Evolutionary conservation across 2,888 invertebrate species (phyloP).

Genomic region (Drosophila flavopinicola): DNA sequence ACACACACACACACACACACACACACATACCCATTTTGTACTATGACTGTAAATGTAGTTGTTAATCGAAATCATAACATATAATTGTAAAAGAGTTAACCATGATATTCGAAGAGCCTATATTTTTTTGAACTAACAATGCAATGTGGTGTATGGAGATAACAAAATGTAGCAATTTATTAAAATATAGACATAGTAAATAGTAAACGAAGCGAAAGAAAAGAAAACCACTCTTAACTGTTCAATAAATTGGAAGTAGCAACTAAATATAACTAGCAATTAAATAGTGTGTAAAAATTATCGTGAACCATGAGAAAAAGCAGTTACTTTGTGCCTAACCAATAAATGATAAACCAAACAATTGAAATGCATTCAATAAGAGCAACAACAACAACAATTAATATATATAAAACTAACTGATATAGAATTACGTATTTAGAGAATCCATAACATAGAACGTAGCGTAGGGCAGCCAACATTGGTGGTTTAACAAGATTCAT

Average conservation of each 20-base stretch:
- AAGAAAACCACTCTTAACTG: constrained; percentile 46
- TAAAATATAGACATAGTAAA: constrained; percentile 41
- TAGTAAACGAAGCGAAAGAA: constrained; percentile 22
- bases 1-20: constrained; percentile 15
- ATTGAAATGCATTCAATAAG: constrained; percentile 52
- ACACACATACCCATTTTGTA: constrained; percentile 25
- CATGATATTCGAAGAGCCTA: constrained; percentile 51
- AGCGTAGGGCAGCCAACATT: constrained; percentile 49
- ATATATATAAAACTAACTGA: constrained; percentile 51
- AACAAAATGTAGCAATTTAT: constrained; percentile 55
- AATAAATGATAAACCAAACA: constrained; percentile 61
- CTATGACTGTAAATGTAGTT: constrained; percentile 45
- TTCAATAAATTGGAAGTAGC: constrained; percentile 61
- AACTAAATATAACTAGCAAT: constrained; percentile 68
- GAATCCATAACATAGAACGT: constrained; percentile 51
- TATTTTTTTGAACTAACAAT: constrained; percentile 57
- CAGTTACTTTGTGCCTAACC: constrained; percentile 84
- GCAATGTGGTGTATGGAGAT: constrained; percentile 36
- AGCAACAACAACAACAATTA: constrained; percentile 63
- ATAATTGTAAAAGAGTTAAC: constrained; percentile 58
- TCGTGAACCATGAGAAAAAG: constrained; percentile 49
- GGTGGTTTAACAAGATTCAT: constrained; percentile 7
- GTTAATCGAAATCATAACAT: constrained; percentile 42
- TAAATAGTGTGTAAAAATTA: constrained; percentile 62
- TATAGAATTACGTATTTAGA: constrained; percentile 56